Conservation (phyloP, 2,888 invertebrate species). For the Subacronicta megacephala region DNA sequence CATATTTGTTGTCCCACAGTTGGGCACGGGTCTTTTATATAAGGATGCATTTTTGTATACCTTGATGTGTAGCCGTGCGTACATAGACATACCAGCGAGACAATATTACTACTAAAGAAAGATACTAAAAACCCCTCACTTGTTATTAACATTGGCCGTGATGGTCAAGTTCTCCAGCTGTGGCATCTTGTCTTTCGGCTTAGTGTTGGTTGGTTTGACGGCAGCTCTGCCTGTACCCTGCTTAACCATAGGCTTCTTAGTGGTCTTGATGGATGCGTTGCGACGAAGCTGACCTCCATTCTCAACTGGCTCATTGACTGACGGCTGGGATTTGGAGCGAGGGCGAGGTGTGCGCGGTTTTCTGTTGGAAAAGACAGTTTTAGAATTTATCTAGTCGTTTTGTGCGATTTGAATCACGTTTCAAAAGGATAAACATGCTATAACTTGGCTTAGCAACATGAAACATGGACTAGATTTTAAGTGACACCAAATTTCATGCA, state of each 20-base stretch:
- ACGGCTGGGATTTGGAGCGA: slow-evolving; percentile 82
- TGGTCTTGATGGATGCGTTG: slow-evolving; percentile 74
- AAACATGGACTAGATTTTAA: too few species aligned
- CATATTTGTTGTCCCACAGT: too few species aligned
- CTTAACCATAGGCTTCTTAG: slow-evolving; percentile 59
- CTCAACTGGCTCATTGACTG: slow-evolving; percentile 75
- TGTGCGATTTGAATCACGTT: too few species aligned
- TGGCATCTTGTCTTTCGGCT: slow-evolving; percentile 70
- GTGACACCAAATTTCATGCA: too few species aligned
- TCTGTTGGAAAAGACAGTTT: slow-evolving; percentile 55
- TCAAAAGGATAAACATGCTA: too few species aligned
- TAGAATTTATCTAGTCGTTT: too few species aligned
- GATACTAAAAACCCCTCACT: slow-evolving; percentile 66
- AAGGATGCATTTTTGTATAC: too few species aligned
- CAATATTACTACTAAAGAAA: too few species aligned
- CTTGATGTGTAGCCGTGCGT: too few species aligned
- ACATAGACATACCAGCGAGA: too few species aligned
- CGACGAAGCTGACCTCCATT: slow-evolving; percentile 70
- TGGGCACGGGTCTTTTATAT: too few species aligned
- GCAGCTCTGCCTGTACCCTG: slow-evolving; percentile 48
- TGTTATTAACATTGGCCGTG: slow-evolving; percentile 72
- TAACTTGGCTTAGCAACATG: too few species aligned
- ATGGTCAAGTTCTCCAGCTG: slow-evolving; percentile 81
- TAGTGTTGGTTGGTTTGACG: slow-evolving; percentile 45
- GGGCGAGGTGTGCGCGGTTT: slow-evolving; percentile 70